Evolutionary conservation across 2,113 vertebrate genomes (phyloP).

Genomic region (Nerophis lumbriciformis): DNA sequence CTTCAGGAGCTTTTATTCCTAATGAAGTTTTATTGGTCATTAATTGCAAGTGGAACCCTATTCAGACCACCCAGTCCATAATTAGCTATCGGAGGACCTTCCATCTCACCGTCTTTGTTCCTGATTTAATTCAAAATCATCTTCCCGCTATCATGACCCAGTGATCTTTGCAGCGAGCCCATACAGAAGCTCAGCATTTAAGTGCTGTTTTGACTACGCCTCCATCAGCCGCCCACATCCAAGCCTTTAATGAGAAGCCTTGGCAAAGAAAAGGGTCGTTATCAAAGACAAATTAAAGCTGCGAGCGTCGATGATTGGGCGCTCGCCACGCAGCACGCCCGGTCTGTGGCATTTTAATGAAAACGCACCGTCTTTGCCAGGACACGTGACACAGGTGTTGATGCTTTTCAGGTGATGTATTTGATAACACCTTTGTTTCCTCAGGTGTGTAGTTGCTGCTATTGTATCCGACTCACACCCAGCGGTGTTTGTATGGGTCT

Average conservation of each 20-base stretch:
- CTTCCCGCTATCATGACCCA: slow-evolving; percentile 20
- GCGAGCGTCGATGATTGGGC: background rate
- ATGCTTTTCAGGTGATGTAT: background rate
- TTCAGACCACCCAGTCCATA: slow-evolving; percentile 60
- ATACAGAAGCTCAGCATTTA: slow-evolving; percentile 25
- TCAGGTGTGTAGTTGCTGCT: background rate
- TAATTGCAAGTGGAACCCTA: slow-evolving; percentile 43
- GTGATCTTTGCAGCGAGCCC: slow-evolving; percentile 29
- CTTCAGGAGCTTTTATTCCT: slow-evolving; percentile 7
- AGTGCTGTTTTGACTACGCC: slow-evolving; percentile 12
- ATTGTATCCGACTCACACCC: background rate
- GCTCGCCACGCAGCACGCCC: background rate
- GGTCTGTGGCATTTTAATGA: background rate
- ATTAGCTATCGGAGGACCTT: slow-evolving; percentile 51
- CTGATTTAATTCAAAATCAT: slow-evolving; percentile 41
- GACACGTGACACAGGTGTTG: too few species aligned
- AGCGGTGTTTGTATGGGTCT: background rate
- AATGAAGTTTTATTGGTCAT: slow-evolving; percentile 27
- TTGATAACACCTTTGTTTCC: background rate
- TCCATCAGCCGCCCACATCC: slow-evolving; percentile 4
- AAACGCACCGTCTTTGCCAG: too few species aligned
- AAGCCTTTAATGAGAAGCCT: slow-evolving; percentile 8
- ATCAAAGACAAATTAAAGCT: slow-evolving; percentile 12
- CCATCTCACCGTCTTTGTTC: slow-evolving; percentile 22
- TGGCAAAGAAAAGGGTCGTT: background rate